These are phyloP conservation scores for Conopomorpha cramerella DNA, from an alignment of 1,140 invertebrate genomes.

Conservation along the genomic window DNA sequence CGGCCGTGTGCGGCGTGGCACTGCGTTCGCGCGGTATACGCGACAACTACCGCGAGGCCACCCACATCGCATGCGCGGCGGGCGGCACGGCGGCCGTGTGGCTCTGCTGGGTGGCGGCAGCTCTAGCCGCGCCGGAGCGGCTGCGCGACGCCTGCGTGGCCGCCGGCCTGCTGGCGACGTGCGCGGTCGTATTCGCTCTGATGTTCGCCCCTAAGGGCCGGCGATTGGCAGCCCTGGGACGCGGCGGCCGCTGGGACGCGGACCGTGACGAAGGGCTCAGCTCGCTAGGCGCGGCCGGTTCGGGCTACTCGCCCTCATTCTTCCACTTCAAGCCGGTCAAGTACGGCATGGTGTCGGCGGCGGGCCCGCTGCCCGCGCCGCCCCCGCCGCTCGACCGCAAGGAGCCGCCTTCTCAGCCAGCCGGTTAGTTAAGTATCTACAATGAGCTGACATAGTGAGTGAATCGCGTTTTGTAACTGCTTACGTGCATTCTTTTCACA, in stretches of 20 bases:
- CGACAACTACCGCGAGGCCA: conserved; percentile 91
- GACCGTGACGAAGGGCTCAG: conserved; percentile 78
- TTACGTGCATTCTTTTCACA: conserved; percentile 40
- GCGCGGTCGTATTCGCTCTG: conserved; percentile 82
- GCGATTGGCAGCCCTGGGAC: conserved; percentile 87
- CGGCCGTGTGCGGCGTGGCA: conserved; percentile 83
- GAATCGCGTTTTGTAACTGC: conserved; percentile 42
- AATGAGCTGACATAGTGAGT: conserved; percentile 42
- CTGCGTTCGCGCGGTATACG: conserved; percentile 83
- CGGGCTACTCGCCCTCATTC: conserved; percentile 86
- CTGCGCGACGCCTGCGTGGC: conserved; percentile 86
- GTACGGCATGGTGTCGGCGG: conserved; percentile 70
- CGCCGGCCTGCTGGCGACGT: conserved; percentile 82
- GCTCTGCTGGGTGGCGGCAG: conserved; percentile 80
- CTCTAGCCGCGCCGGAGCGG: conserved; percentile 73
- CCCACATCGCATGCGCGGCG: conserved; percentile 85
- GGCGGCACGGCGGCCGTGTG: conserved; percentile 84
- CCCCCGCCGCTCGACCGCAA: conserved; percentile 41
- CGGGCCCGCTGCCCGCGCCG: conserved; percentile 44
- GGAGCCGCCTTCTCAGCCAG: conserved; percentile 62
- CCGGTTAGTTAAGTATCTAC: conserved; percentile 66
- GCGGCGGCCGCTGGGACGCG: conserved; percentile 75
- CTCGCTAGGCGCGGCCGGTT: conserved; percentile 75
- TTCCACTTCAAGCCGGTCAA: conserved; percentile 88
- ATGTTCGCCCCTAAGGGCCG: conserved; percentile 94